phyloP scores from a whole-genome alignment of 1,140 invertebrate genomes.

The Drosophila ananassae region DNA sequence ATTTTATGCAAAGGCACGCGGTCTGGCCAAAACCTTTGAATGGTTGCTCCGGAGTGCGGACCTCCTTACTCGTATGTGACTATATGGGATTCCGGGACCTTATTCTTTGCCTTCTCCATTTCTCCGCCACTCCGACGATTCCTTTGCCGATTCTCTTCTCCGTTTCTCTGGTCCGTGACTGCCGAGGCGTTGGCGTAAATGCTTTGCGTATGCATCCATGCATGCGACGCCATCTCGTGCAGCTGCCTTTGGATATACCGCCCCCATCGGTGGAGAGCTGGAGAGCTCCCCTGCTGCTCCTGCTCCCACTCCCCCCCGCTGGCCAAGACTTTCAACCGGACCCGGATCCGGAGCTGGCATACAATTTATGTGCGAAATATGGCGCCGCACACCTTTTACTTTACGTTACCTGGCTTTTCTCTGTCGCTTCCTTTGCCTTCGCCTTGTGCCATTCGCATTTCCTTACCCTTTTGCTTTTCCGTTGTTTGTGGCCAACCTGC shows the following conservation, averaged over 20 bases:
- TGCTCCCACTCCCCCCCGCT: background rate
- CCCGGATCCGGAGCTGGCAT: conserved; percentile 47
- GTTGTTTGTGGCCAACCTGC: conserved; percentile 32
- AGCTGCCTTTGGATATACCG: conserved; percentile 36
- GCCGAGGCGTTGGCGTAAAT: conserved; percentile 62
- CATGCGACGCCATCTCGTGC: conserved; percentile 66
- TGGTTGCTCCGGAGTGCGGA: conserved; percentile 2
- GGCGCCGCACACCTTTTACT: conserved; percentile 64
- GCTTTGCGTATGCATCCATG: conserved; percentile 79
- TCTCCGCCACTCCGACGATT: conserved; percentile 2
- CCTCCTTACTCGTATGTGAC: conserved; percentile 14
- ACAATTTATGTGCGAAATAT: conserved; percentile 81
- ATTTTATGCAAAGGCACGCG: conserved; percentile 79
- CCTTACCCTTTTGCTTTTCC: conserved; percentile 24
- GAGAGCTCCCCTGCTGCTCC: no score
- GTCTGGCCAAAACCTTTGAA: conserved; percentile 26
- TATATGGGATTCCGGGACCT: conserved; percentile 3
- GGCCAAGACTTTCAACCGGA: conserved; percentile 19
- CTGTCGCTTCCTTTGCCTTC: conserved; percentile 26
- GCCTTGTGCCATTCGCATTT: conserved; percentile 13
- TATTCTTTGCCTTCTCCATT: background rate
- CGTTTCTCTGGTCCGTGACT: conserved; percentile 29
- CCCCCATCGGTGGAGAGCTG: no score
- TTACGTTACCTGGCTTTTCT: conserved; percentile 49
- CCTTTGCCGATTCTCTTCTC: background rate